phyloP scores from a whole-genome alignment of 2,888 invertebrate genomes.

The Coleophora deauratella region DNA sequence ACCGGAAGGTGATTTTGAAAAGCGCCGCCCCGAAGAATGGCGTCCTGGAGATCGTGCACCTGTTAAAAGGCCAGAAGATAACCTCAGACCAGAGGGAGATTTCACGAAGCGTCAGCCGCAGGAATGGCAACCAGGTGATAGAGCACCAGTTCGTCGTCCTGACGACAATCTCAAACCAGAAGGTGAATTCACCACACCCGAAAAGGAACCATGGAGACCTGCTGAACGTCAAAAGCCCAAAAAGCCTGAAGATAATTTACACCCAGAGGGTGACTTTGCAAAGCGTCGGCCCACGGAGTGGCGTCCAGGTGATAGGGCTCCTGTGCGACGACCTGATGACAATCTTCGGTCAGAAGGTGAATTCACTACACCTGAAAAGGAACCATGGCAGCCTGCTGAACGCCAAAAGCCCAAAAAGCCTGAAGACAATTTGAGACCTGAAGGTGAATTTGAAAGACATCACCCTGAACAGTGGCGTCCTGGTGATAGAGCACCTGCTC shows the following conservation, averaged over 20 bases:
- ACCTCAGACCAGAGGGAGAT: constrained; percentile 61
- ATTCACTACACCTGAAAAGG: constrained; percentile 45
- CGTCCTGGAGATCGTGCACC: constrained; percentile 44
- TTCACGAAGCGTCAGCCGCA: constrained; percentile 36
- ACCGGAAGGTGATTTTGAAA: constrained; percentile 59
- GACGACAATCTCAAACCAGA: constrained; percentile 68
- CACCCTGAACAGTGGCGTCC: constrained; percentile 54
- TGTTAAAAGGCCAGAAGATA: constrained; percentile 36
- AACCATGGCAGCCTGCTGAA: constrained; percentile 66
- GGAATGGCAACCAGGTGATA: constrained; percentile 46
- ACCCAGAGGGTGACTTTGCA: constrained; percentile 65
- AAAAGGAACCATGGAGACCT: constrained; percentile 45
- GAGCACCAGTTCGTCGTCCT: constrained; percentile 56
- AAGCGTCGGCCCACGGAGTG: constrained; percentile 40
- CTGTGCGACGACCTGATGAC: constrained; percentile 56
- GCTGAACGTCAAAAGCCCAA: constrained; percentile 42
- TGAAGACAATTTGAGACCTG: constrained; percentile 70
- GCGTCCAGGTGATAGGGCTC: constrained; percentile 62
- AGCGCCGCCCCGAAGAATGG: constrained; percentile 41
- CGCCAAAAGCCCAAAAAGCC: constrained; percentile 68
- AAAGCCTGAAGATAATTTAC: constrained; percentile 63
- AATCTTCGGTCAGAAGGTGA: constrained; percentile 67
- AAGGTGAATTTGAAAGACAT: constrained; percentile 69
- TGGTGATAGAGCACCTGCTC: constrained; percentile 65
- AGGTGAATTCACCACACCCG: constrained; percentile 52